A percentile compares a stretch with the other conserved stretches of the same genome.
phyloP scores from a whole-genome alignment of 2,113 vertebrate species.

The Thamnaconus septentrionalis region DNA sequence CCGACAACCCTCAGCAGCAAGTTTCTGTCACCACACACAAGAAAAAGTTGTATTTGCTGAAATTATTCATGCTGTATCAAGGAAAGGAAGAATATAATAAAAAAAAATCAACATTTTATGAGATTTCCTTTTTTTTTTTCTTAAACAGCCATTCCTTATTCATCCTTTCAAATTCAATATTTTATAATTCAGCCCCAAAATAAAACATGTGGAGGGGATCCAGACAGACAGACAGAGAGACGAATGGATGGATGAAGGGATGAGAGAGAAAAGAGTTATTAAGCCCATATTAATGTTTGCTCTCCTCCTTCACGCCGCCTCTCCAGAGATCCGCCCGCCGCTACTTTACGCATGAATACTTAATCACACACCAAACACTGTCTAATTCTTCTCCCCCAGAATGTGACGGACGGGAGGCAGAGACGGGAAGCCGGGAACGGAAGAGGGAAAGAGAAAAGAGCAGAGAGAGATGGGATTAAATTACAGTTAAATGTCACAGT shows the following conservation, averaged over 20 bases:
- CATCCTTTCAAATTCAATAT: conserved; percentile 38
- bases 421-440: not conserved
- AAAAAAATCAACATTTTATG: not conserved
- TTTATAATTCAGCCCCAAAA: conserved; percentile 18
- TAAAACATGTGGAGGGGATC: not conserved
- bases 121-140: too few species aligned
- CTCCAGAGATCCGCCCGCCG: conserved; percentile 50
- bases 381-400: conserved; percentile 64
- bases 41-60: too few species aligned
- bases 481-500: conserved; percentile 65
- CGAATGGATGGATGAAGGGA: conserved; percentile 11
- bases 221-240: conserved; percentile 26
- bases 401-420: conserved; percentile 32
- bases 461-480: too few species aligned
- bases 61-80: too few species aligned
- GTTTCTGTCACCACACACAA: too few species aligned
- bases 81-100: too few species aligned
- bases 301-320: conserved; percentile 51
- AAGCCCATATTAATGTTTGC: conserved; percentile 71
- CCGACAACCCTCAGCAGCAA: too few species aligned
- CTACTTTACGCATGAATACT: conserved; percentile 73
- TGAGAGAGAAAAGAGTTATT: conserved; percentile 57
- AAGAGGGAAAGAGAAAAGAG: not conserved
- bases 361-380: conserved; percentile 68
- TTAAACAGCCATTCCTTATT: not conserved